phyloP scores from a whole-genome alignment of 2,888 invertebrate species.

The Patella pellucida region DNA sequence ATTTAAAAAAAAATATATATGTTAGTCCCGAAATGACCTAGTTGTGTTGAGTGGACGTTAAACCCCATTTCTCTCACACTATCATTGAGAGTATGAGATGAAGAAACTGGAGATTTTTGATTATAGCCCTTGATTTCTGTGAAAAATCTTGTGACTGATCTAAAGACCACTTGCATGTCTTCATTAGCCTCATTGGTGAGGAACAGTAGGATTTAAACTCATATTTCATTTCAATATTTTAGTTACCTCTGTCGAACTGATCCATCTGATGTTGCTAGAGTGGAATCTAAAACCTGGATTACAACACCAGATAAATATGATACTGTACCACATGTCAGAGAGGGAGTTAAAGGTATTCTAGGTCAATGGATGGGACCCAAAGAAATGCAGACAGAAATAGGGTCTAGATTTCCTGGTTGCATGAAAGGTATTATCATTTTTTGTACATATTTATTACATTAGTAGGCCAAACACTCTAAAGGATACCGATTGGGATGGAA shows the following conservation, averaged over 20 bases:
- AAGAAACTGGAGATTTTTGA: too few species aligned
- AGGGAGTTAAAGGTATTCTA: constrained; percentile 86
- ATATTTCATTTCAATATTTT: constrained; percentile 35
- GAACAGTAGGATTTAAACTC: constrained; percentile 52
- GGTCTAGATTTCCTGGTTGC: constrained; percentile 85
- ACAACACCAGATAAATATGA: constrained; percentile 87
- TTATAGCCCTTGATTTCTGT: too few species aligned
- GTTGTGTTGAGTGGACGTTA: too few species aligned
- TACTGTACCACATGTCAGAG: constrained; percentile 84
- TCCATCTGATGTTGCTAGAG: constrained; percentile 96
- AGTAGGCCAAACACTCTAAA: background rate
- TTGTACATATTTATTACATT: background rate
- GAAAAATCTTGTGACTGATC: too few species aligned
- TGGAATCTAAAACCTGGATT: constrained; percentile 96
- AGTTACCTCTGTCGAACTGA: constrained; percentile 96
- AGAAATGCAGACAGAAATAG: constrained; percentile 84
- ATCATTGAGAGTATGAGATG: too few species aligned
- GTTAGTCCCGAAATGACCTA: too few species aligned
- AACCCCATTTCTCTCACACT: too few species aligned
- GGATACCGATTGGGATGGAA: background rate
- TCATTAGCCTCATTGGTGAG: too few species aligned
- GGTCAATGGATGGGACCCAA: constrained; percentile 92
- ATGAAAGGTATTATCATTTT: constrained; percentile 69
- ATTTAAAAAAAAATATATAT: too few species aligned
- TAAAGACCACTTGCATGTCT: too few species aligned